Evolutionary conservation across 2,797 vertebrate species (phyloP), one percentile per base, ranked within the genome.

Genomic region (Chromobotia macracanthus): DNA sequence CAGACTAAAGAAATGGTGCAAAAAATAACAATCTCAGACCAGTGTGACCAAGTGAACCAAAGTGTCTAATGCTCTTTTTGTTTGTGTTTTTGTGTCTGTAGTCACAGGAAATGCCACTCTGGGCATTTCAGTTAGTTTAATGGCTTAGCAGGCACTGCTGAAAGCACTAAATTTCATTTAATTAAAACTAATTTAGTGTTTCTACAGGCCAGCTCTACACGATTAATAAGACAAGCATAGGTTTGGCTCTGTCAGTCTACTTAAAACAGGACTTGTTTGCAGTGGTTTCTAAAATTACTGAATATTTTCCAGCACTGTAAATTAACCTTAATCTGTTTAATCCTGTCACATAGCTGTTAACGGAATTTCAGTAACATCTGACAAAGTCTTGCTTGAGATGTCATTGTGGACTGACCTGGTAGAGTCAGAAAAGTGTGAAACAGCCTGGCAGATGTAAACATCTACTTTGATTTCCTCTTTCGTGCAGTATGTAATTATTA

Each of bases 91-190:
- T 66, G 56, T 50, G 63, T 60, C 35, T 50, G 10, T 23, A 28
- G 44, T 19, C 46, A 64, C 69, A 79, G 64, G 79, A 84, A 77
- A 31, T 53, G 35, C 15, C 16, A 3, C 61, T 1, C 1, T n/a
- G 16, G 31, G 18, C 41, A 44, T 44, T 11, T 44, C 41, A 44
- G 16, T 64, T 50, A 41, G 19, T 13, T 25, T 21, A 77, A 64
- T 46, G 41, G 15, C 21, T 65, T 72, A 46, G 56, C 72, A 79
- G 71, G 64, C 72, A 35, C 68, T 15, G 67, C 64, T 61, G 60
- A 72, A 79, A 61, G 44, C n/a, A 53, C 82, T 77, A 28, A 31
- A 53, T 35, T 69, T 80, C 9, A 46, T 75, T 84, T 76, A 65
- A 56, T 63, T 71, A 72, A 72, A 56, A 79, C 28, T 68, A 55